These are phyloP conservation scores for Sinhomidia bicolor DNA, from an alignment of 2,888 invertebrate genomes.

Conservation along the genomic window DNA sequence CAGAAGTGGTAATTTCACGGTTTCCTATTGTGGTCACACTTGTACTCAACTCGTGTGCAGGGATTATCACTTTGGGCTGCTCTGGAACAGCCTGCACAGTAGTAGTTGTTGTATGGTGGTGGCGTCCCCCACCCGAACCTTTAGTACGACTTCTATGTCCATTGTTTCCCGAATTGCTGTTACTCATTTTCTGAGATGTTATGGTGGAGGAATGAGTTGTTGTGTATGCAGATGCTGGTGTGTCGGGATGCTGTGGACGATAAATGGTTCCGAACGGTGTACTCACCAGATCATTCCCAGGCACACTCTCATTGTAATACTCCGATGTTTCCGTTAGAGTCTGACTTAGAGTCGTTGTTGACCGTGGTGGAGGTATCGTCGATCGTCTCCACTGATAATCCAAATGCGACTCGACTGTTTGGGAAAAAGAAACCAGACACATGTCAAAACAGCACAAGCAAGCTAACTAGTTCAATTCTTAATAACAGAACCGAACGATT, in stretches of 20 bases:
- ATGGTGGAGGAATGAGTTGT: slow-evolving; percentile 66
- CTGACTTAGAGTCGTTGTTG: slow-evolving; percentile 76
- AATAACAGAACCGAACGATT: too few relatives aligned
- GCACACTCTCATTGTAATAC: slow-evolving; percentile 68
- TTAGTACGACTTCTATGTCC: slow-evolving; percentile 44
- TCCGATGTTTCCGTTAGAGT: slow-evolving; percentile 70
- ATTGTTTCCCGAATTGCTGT: slow-evolving; percentile 52
- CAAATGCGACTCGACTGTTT: slow-evolving; percentile 78
- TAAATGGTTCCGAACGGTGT: slow-evolving; percentile 74
- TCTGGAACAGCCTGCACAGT: slow-evolving; percentile 28
- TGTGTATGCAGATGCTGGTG: slow-evolving; percentile 65
- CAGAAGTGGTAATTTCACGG: slow-evolving; percentile 77
- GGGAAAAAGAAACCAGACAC: too few relatives aligned
- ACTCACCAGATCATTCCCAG: slow-evolving; percentile 76
- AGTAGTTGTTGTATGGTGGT: slow-evolving; percentile 26
- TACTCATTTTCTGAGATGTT: slow-evolving; percentile 50
- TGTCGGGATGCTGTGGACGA: slow-evolving; percentile 49
- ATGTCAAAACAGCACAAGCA: background rate
- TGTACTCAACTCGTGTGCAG: slow-evolving; percentile 60
- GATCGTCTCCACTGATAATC: slow-evolving; percentile 76
- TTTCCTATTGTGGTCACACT: slow-evolving; percentile 62
- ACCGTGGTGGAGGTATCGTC: slow-evolving; percentile 70
- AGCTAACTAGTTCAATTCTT: too few relatives aligned
- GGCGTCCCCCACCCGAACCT: background rate
- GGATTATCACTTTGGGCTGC: slow-evolving; percentile 1